Evolutionary conservation across 2,888 invertebrate species (phyloP).

Genomic region (Heliconius charithonia): DNA sequence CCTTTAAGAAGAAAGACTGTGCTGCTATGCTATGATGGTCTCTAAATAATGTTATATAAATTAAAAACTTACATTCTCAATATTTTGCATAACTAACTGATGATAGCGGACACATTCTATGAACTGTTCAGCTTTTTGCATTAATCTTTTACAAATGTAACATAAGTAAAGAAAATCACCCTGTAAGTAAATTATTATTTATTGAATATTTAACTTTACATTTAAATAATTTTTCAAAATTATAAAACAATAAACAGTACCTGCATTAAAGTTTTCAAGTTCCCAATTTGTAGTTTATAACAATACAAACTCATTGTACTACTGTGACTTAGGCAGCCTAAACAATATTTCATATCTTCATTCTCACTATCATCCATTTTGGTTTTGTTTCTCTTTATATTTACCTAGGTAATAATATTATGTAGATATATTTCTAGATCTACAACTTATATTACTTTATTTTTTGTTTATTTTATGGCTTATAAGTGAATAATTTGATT

Average conservation of each 20-base stretch:
- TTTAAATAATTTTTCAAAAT: background rate
- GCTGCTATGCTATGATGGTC: background rate
- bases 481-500: background rate
- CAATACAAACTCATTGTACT: constrained; percentile 53
- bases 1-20: background rate
- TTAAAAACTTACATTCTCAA: constrained; percentile 59
- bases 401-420: background rate
- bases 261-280: constrained; percentile 63
- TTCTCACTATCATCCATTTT: constrained; percentile 9
- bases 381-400: background rate
- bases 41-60: background rate
- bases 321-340: constrained; percentile 60
- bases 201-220: background rate
- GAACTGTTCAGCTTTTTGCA: constrained; percentile 62
- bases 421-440: background rate
- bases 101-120: constrained; percentile 68
- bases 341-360: constrained; percentile 51
- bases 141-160: constrained; percentile 62
- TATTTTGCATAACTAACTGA: constrained; percentile 63
- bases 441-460: background rate
- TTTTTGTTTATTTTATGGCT: background rate
- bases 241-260: constrained; percentile 52
- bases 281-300: constrained; percentile 56
- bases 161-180: constrained; percentile 60
- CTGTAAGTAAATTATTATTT: constrained; percentile 51